Base-by-base conservation (phyloP, 2,113 vertebrate species). In the Daboia siamensis region DNA sequence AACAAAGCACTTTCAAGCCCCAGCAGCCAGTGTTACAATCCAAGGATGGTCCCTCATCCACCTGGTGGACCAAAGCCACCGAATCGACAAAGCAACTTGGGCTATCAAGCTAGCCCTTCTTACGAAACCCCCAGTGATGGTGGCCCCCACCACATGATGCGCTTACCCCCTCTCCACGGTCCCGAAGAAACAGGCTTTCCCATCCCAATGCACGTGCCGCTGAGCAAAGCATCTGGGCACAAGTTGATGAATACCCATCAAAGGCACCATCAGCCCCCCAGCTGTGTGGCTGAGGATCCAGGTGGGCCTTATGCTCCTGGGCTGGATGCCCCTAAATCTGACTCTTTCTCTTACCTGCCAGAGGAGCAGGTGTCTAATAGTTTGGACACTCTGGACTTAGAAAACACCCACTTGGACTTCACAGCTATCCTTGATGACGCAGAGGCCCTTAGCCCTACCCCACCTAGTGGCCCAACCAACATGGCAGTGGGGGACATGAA, bases 401-500 rank as follows among this genome's bases (percentile, higher is more conserved):
- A 99, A 96, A 99, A 99, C 54, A 99, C 99, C 88, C 99, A 99
- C 95, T 98, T 99, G 97, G 99, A 99, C 97, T 99, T 99, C 69
- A 97, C 98, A 24, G 99, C 99, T 95, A 99, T 99, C 4, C 98
- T 99, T 87, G 98, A 99, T 46, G 99, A 99, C n/a, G 91, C 98
- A 0, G 99, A 99, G 93, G 94, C 97, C 4, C 96, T 0, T 97
- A 98, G 87, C 91, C 98, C 97, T 91, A 98, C 94, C 87, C 97
- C 97, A 94, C 96, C 96, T 56, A 88, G 97, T 0, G 97, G 98
- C 23, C 96, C 98, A 56, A 98, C 98, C 95, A 99, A 99, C 97
- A 99, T 99, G 99, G 99, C 99, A 1, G 98, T 99, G 85, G 99
- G 99, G 0, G 99, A 99, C 96, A 99, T 99, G 99, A 99, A 98